Base-by-base conservation (phyloP, 2,888 invertebrate species). In the Drosophila incognita region DNA sequence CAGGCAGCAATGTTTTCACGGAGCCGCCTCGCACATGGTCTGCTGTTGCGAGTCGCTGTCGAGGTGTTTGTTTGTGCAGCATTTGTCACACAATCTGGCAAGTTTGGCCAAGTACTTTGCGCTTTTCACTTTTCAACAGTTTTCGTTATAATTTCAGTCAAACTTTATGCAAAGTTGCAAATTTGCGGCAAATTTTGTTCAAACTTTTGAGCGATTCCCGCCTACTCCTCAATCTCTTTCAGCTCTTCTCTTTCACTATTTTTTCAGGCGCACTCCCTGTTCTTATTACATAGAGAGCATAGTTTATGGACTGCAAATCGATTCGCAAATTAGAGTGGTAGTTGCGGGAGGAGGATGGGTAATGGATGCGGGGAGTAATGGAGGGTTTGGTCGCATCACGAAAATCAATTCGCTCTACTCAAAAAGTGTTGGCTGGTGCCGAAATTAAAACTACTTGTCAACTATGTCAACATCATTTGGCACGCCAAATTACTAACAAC, bases 161-260 rank as follows among this genome's bases (percentile, higher is more conserved):
- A 87, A 87, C 86, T 87, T 87, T 87, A 84, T 86, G 86, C 86
- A 72, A 83, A 87, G 79, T 87, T 87, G 83, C 87, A 87, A 87
- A 87, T 87, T 87, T 82, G 76, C 76, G 82, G 74, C 87, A 82
- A 87, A 87, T 87, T 85, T 85, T 85, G 87, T 71, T 87, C 81
- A 85, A 84, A 83, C 71, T 85, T 84, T 85, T 80, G 46, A 66
- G 74, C 74, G 53, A 57, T 74, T 59, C 69, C 67, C 67, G 46
- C 29, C 35, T 1, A n/a, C 51, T 21, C 24, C 24, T 53, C 35
- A 10, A 13, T 1, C 18, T 24, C 35, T 7, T 10, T n/a, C 29
- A 3, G n/a, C 24, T n/a, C 4, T n/a, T 6, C 58, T 4, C 33
- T 13, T 15, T 21, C 49, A 5, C 46, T 46, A 2, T 38, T 18